Percentiles rank a stretch among this genome's conserved stretches.
These are phyloP conservation scores for Ariopsis seemanni DNA, from an alignment of 2,113 vertebrate species.

Conservation along the genomic window DNA sequence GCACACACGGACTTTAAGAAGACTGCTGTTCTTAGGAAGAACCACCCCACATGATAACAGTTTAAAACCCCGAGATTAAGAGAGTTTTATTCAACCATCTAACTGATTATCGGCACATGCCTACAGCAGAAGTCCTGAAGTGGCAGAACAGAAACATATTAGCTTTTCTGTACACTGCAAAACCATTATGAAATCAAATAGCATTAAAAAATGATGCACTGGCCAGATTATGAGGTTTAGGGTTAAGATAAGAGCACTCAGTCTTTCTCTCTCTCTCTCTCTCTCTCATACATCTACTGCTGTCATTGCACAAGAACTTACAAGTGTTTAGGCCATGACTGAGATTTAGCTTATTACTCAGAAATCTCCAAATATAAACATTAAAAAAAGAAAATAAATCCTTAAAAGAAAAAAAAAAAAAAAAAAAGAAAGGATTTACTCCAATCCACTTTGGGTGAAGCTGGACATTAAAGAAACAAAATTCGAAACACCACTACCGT, in stretches of 20 bases:
- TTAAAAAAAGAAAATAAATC: conserved; percentile 42
- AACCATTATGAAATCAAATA: background rate
- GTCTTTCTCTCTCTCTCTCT: conserved; percentile 5
- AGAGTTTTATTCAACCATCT: background rate
- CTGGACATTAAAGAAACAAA: conserved; percentile 33
- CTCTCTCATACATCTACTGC: background rate
- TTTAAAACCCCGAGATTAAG: background rate
- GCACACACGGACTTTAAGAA: background rate
- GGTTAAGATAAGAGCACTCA: conserved; percentile 25
- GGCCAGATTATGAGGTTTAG: conserved; percentile 40
- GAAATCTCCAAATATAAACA: conserved; percentile 21
- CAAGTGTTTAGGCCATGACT: conserved; percentile 20
- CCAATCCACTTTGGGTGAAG: conserved; percentile 53
- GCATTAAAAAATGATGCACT: conserved; percentile 17
- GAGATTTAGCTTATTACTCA: conserved; percentile 40
- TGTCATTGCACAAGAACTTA: conserved; percentile 34
- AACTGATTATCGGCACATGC: conserved; percentile 30
- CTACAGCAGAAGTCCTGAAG: conserved; percentile 37
- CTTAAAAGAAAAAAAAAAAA: conserved; percentile 19
- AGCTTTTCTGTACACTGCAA: conserved; percentile 16
- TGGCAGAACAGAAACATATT: conserved; percentile 26
- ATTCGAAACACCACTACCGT: background rate
- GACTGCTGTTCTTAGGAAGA: background rate
- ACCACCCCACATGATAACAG: background rate
- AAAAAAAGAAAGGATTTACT: conserved; percentile 27